Percentiles rank a stretch among this genome's conserved stretches.
Conservation (phyloP, 2,888 invertebrate species). For the Ennomos quercinarius region DNA sequence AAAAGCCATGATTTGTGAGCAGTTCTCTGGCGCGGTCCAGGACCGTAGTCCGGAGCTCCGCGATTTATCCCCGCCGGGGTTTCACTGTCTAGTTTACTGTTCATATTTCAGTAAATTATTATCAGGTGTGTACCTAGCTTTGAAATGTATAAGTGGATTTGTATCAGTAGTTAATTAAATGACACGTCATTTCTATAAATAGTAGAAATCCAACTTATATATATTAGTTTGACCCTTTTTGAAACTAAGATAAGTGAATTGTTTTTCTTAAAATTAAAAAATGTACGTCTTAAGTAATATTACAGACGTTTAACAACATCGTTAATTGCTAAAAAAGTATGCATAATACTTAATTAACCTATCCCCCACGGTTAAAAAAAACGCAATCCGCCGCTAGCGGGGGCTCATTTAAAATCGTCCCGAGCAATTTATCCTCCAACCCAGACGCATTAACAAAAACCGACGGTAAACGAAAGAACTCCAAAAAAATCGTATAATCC, state of each 20-base stretch:
- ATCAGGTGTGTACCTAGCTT: not conserved
- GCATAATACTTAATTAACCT: constrained; percentile 48
- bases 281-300: too few relatives aligned
- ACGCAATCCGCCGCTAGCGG: constrained; percentile 38
- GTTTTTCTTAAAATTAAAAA: too few relatives aligned
- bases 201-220: too few relatives aligned
- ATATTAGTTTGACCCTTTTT: too few relatives aligned
- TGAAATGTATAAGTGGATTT: too few relatives aligned
- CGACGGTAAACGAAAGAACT: constrained; percentile 67
- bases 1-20: constrained; percentile 46
- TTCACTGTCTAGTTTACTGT: constrained; percentile 44
- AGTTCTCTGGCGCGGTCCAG: constrained; percentile 31
- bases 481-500: constrained; percentile 72
- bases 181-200: too few relatives aligned
- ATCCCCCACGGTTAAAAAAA: constrained; percentile 46
- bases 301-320: constrained; percentile 1
- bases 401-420: constrained; percentile 60
- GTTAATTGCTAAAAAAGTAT: constrained; percentile 27
- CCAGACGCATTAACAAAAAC: constrained; percentile 85
- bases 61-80: constrained; percentile 47
- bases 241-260: too few relatives aligned
- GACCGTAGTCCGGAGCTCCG: constrained; percentile 4
- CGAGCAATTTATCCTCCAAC: constrained; percentile 75
- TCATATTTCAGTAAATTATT: constrained; percentile 40
- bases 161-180: too few relatives aligned